Base-by-base conservation (phyloP, 1,140 invertebrate species). In the Drosophila pseudoananassae region DNA sequence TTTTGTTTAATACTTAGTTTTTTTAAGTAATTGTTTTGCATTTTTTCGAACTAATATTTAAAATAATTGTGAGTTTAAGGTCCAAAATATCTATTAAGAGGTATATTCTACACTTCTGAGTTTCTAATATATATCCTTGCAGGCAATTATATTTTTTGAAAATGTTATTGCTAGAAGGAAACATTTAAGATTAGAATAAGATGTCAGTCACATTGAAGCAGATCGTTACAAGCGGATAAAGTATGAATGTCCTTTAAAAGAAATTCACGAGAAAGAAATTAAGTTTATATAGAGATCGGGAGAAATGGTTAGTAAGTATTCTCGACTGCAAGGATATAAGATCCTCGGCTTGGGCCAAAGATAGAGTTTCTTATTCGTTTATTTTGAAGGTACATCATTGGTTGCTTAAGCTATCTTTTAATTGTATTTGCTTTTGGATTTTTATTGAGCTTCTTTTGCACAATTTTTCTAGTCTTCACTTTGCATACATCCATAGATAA, bases 401-500 rank as follows among this genome's bases (percentile, higher is more conserved):
- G 57, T 76, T 76, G 61, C 53, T 79, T 78, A 59, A 17, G 3
- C 10, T 57, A 31, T n/a, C 20, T 38, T 56, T 12, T 7, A 43
- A 43, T 43, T 43, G 10, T 12, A 43, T 58, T 72, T 74, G 61
- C 69, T 80, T 85, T 81, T 61, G 65, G 69, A 56, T 75, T 81
- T 75, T 87, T 88, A 66, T 68, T 82, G 82, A 87, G 83, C 78
- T 78, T 87, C 69, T 64, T 36, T 56, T 47, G 54, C 68, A 74
- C 54, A 58, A 46, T 60, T 69, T 76, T 38, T 45, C 43, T 56
- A 70, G 53, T 38, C 45, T 50, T 66, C 43, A 49, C 23, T 33
- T 12, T 3, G 31, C 45, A 40, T 55, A 4, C 23, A 23, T 43
- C 27, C 20, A 47, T 58, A 33, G 12, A 23, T 61, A 45, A 25